Evolutionary conservation across 2,888 invertebrate genomes (phyloP), one percentile per base, ranked within the genome.

Genomic region (Clunio marinus): DNA sequence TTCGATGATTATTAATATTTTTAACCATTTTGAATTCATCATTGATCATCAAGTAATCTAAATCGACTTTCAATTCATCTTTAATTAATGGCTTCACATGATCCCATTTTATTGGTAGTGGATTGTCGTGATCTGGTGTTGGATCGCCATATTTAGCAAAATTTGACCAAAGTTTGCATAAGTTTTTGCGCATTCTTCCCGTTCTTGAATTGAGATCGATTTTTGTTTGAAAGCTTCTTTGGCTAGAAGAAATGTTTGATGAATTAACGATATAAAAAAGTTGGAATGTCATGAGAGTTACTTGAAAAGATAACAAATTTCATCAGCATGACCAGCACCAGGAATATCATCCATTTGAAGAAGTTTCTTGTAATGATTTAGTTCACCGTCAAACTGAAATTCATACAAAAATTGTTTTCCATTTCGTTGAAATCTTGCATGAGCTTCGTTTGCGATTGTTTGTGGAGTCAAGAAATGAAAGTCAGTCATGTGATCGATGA

Each of bases 311-410:
- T 86, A 86, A 13, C 82, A 82, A 0, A 83, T 75, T 0, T 87
- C 87, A 71, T 87, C 87, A 0, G 79, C 83, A 73, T 87, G 87
- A 35, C 82, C 81, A 0, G 83, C 81, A 2, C 86, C 87, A 71
- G 77, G 74, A 1, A 77, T 32, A 0, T 81, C 75, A 0, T 79
- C 71, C 13, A 82, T 76, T 27, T 78, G 76, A 13, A 77, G 73
- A 10, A 77, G 73, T 66, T 77, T 79, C 71, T 85, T 84, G 24
- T 80, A 75, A 69, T 81, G 78, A 73, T 84, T 84, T 3, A 83
- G 75, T 13, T 75, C 76, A 1, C 85, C 85, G 51, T 81, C 80
- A 69, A 84, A 85, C 0, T 82, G 77, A 73, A 85, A 85, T 69
- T 82, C 80, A 71, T 84, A 86, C 8, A 84, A 80, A 15, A 46